phyloP scores from a whole-genome alignment of 1,140 invertebrate species.

The Fopius arisanus region DNA sequence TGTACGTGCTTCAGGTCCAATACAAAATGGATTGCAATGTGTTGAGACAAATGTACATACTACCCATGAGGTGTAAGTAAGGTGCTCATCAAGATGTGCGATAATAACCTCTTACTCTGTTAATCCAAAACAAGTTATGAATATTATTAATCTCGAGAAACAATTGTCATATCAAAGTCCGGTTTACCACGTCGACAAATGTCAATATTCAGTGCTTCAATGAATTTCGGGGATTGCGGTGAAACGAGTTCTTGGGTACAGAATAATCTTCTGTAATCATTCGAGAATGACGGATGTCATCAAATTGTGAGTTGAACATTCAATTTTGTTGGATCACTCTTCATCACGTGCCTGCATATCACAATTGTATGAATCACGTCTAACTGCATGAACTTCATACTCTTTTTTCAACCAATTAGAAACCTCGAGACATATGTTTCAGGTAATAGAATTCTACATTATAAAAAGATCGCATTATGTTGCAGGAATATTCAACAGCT shows the following conservation, averaged over 20 bases:
- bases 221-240: neutral
- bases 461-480: neutral
- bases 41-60: no score
- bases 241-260: neutral
- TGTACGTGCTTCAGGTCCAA: no score
- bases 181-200: neutral
- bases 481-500: neutral
- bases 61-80: no score
- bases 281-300: neutral
- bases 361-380: no score
- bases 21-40: no score
- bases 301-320: no score
- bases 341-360: no score
- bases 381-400: no score
- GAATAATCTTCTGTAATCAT: neutral
- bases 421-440: neutral
- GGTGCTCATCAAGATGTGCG: neutral
- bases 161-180: neutral
- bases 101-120: neutral
- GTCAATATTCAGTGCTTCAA: neutral
- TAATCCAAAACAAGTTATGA: neutral
- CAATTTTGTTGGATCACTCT: no score
- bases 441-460: neutral
- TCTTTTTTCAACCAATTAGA: no score
- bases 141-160: neutral